Conservation (phyloP, 2,888 invertebrate genomes). For the Eretmocerus hayati region DNA sequence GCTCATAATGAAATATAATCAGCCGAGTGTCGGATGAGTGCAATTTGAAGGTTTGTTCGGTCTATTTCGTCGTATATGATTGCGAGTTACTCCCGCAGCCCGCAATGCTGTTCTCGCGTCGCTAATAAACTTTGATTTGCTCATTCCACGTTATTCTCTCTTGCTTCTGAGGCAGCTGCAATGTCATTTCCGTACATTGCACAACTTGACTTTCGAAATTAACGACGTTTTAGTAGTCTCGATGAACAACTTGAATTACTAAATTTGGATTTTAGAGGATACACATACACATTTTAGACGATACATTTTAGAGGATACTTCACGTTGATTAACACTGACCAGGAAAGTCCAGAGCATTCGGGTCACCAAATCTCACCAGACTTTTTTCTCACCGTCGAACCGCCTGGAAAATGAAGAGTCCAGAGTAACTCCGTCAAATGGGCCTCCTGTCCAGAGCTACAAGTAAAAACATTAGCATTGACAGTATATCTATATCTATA, state of each 20-base stretch:
- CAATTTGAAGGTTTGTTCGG: conserved; percentile 38
- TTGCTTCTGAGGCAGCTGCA: background rate
- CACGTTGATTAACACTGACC: too few relatives aligned
- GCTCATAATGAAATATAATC: conserved; percentile 39
- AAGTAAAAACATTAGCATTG: too few relatives aligned
- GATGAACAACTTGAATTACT: background rate
- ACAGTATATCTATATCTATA: too few relatives aligned
- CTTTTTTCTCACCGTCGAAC: too few relatives aligned
- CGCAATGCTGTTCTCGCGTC: conserved; percentile 13
- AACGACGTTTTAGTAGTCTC: background rate
- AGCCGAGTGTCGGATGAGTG: conserved; percentile 33
- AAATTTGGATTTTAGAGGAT: too few relatives aligned
- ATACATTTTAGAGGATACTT: too few relatives aligned
- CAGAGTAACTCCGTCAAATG: too few relatives aligned
- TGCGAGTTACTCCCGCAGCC: conserved; percentile 9
- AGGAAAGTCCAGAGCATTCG: too few relatives aligned
- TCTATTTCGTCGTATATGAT: conserved; percentile 8
- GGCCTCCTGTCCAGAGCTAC: too few relatives aligned
- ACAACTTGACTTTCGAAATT: conserved; percentile 18
- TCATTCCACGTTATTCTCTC: conserved; percentile 3
- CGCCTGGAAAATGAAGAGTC: too few relatives aligned
- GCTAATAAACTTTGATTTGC: conserved; percentile 19
- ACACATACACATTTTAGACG: too few relatives aligned
- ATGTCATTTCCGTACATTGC: background rate
- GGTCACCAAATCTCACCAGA: too few relatives aligned